Evolutionary conservation across 1,140 invertebrate species (phyloP).

Genomic region (Microvelia longipes): DNA sequence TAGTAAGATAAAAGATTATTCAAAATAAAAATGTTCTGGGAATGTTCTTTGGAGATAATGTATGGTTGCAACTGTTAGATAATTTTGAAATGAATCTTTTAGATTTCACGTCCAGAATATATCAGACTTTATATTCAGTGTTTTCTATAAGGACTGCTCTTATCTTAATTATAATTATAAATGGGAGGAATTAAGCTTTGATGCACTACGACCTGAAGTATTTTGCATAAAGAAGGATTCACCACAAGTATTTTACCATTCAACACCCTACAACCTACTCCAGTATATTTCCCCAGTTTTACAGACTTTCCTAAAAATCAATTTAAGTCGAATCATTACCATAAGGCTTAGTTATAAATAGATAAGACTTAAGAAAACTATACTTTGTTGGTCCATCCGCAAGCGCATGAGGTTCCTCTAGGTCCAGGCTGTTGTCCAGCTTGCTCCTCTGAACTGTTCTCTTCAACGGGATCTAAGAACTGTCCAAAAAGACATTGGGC

Average conservation of each 20-base stretch:
- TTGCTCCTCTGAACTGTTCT: constrained; percentile 5
- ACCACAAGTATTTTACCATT: background rate
- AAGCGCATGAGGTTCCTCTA: constrained; percentile 8
- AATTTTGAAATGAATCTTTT: too few species aligned
- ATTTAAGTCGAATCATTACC: background rate
- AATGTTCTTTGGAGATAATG: too few species aligned
- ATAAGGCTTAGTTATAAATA: background rate
- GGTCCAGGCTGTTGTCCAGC: background rate
- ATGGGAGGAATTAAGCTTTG: too few species aligned
- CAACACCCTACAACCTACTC: background rate
- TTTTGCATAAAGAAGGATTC: background rate
- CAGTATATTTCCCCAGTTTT: background rate
- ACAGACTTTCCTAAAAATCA: background rate
- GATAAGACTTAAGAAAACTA: background rate
- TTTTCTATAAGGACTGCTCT: too few species aligned
- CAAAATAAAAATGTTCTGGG: too few species aligned
- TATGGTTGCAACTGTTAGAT: too few species aligned
- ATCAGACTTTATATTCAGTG: too few species aligned
- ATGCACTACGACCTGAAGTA: background rate
- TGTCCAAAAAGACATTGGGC: background rate
- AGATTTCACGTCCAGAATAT: too few species aligned
- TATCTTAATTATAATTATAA: too few species aligned
- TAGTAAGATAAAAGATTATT: too few species aligned
- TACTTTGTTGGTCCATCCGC: constrained; percentile 13
- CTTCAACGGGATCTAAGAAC: background rate